Percentiles rank a stretch among this genome's conserved stretches.
phyloP scores from a whole-genome alignment of 2,113 vertebrate genomes.

The Calidris pygmaea region DNA sequence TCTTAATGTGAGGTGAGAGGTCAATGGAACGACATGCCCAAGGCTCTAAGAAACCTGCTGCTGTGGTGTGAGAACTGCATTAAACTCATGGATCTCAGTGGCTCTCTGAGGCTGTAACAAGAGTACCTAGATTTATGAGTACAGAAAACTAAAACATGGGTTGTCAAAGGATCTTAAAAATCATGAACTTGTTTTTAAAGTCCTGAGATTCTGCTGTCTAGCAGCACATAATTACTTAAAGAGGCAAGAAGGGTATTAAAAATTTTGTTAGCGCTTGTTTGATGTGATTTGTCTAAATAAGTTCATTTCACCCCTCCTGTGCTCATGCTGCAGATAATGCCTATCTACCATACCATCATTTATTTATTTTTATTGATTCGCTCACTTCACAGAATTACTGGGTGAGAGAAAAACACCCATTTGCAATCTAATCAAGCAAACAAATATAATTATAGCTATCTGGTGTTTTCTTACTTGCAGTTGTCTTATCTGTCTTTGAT shows the following conservation, averaged over 20 bases:
- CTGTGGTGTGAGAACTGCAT: not conserved
- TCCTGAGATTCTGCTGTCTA: not conserved
- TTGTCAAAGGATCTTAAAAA: not conserved
- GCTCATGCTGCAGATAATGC: not conserved
- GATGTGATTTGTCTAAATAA: not conserved
- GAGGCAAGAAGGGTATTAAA: not conserved
- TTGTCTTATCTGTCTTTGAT: slow-evolving; percentile 17
- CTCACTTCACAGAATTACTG: not conserved
- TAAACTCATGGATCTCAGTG: not conserved
- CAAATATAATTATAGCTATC: slow-evolving; percentile 42
- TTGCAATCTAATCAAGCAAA: slow-evolving; percentile 47
- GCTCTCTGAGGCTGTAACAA: not conserved
- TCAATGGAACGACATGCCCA: not conserved
- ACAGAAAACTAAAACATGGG: not conserved
- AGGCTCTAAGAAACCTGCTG: not conserved
- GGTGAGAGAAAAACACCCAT: not conserved
- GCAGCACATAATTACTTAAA: not conserved
- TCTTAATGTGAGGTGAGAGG: not conserved
- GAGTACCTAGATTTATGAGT: not conserved
- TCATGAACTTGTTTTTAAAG: not conserved
- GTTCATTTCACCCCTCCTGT: not conserved
- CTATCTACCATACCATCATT: not conserved
- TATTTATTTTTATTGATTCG: slow-evolving; percentile 30
- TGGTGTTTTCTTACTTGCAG: slow-evolving; percentile 8
- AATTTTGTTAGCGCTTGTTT: not conserved